phyloP scores from a whole-genome alignment of 2,888 invertebrate genomes.

The Pomacea canaliculata region DNA sequence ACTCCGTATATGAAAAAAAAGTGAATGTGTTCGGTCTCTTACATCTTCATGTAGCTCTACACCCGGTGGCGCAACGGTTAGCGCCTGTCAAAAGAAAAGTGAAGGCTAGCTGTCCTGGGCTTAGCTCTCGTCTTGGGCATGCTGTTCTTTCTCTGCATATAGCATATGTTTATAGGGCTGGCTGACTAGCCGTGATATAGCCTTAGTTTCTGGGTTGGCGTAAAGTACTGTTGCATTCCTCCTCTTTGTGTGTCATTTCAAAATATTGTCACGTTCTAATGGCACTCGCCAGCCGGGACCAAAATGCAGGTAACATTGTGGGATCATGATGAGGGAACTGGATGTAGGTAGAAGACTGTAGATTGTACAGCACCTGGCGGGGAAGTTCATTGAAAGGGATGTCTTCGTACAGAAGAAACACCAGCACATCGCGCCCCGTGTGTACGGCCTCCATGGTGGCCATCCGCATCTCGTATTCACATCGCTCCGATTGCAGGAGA shows the following conservation, averaged over 20 bases:
- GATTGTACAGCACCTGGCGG: slow-evolving; percentile 22
- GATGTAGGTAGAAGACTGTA: slow-evolving; percentile 28
- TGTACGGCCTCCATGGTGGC: slow-evolving; percentile 28
- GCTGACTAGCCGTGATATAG: no score
- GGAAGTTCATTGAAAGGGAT: slow-evolving; percentile 22
- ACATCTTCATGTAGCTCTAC: no score
- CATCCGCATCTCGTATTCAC: slow-evolving; percentile 29
- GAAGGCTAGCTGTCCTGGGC: no score
- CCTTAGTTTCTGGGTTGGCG: no score
- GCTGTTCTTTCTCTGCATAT: no score
- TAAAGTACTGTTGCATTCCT: no score
- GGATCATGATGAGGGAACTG: slow-evolving; percentile 15
- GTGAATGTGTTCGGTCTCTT: no score
- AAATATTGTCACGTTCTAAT: neutral
- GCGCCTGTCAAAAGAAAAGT: no score
- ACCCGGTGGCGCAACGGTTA: no score
- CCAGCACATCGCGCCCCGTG: slow-evolving; percentile 26
- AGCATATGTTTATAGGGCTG: no score
- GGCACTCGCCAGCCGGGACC: slow-evolving; percentile 16
- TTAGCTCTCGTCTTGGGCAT: no score
- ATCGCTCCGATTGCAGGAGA: slow-evolving; percentile 15
- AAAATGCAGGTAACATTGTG: slow-evolving; percentile 3
- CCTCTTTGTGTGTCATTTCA: neutral
- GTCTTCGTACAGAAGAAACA: slow-evolving; percentile 28
- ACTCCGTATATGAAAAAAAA: no score